These are phyloP conservation scores for Wiebesia pumilae DNA, from an alignment of 1,140 invertebrate genomes.

Conservation along the genomic window DNA sequence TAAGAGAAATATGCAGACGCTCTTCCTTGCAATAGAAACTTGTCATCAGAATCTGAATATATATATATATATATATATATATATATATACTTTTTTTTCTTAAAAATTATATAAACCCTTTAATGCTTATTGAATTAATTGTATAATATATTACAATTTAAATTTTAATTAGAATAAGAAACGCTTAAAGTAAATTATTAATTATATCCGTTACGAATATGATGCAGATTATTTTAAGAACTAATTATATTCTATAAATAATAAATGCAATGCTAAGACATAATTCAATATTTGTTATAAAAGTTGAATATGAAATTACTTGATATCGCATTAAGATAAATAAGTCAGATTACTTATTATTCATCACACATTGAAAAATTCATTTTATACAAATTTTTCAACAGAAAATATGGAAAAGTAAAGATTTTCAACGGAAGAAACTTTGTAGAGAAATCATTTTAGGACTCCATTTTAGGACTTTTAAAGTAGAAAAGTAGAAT, in stretches of 20 bases:
- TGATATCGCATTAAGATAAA: not conserved
- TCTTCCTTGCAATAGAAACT: too few species aligned
- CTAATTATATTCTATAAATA: not conserved
- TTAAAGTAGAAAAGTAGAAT: not conserved
- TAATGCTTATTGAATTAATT: too few species aligned
- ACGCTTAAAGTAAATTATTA: not conserved
- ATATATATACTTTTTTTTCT: too few species aligned
- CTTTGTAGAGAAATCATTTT: not conserved
- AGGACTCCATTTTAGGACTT: not conserved
- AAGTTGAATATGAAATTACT: not conserved
- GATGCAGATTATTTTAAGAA: not conserved
- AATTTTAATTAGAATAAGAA: too few species aligned
- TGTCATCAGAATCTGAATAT: too few species aligned
- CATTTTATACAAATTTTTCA: not conserved
- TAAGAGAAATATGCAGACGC: too few species aligned
- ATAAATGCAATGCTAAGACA: too few species aligned
- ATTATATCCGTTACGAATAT: not conserved
- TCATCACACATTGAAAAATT: not conserved
- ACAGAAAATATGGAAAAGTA: not conserved
- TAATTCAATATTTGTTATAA: not conserved
- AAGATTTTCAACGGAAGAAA: not conserved
- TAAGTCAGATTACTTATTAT: not conserved
- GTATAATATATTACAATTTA: too few species aligned
- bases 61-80: too few species aligned
- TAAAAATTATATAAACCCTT: too few species aligned